Conservation (phyloP, 2,113 vertebrate genomes). For the Rallus limicola region DNA sequence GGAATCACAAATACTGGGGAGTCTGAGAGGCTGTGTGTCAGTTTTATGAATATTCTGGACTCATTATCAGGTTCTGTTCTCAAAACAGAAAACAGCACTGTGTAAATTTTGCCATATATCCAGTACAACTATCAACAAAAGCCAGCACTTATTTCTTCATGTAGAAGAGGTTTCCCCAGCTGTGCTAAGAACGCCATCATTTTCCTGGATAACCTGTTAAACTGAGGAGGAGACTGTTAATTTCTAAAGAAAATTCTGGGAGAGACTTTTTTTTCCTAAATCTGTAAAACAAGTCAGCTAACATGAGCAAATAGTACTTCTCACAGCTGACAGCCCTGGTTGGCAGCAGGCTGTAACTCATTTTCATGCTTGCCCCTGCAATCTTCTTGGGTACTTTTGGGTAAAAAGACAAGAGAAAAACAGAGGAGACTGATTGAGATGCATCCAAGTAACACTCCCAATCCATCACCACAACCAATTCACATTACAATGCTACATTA, state of each 20-base stretch:
- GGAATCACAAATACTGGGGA: not conserved
- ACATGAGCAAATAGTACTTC: not conserved
- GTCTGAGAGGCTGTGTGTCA: slow-evolving; percentile 8
- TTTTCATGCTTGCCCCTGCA: not conserved
- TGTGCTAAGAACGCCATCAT: not conserved
- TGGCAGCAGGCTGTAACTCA: slow-evolving; percentile 20
- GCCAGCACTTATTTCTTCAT: slow-evolving; percentile 14
- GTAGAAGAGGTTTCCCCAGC: slow-evolving; percentile 2
- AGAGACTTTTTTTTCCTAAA: not conserved
- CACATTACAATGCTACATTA: not conserved
- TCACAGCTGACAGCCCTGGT: slow-evolving; percentile 3
- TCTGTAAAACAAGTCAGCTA: slow-evolving; percentile 26
- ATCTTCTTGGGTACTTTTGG: not conserved
- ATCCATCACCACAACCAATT: not conserved
- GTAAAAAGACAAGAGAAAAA: not conserved
- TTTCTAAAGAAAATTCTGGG: slow-evolving; percentile 10
- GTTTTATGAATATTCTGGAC: slow-evolving; percentile 37
- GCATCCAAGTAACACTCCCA: not conserved
- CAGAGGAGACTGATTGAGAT: not conserved
- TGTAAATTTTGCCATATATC: not conserved
- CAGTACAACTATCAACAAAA: not conserved
- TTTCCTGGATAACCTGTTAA: slow-evolving; percentile 21
- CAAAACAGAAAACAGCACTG: not conserved
- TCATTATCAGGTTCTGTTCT: slow-evolving; percentile 21
- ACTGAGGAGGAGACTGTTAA: not conserved